Base-by-base conservation (phyloP, 2,888 invertebrate species). In the Steinernema scapterisci region DNA sequence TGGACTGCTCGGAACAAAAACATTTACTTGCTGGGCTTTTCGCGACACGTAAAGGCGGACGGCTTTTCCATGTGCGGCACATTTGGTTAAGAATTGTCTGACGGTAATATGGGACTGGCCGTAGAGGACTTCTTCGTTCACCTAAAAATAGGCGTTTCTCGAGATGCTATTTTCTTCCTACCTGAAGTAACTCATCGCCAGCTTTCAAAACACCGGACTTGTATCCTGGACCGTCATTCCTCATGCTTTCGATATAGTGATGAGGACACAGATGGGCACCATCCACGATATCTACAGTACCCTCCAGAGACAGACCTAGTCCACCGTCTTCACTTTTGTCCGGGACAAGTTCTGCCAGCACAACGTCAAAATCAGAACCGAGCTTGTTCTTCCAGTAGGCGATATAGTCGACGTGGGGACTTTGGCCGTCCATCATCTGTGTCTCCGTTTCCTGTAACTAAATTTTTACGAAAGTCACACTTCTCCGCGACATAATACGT, bases 211-310 rank as follows among this genome's bases (percentile, higher is more conserved):
- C 92, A 5, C 92, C 93, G 87, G 95, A 95, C 81, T 93, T 92
- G 5, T 97, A 97, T 1, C 99, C 97, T 0, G 99, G 97, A 0
- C 99, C 97, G 89, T 97, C 95, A n/a, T 94, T 93, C 84, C 97
- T 90, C 85, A 99, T 95, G 46, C 80, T 78, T 82, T 97, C 92
- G 87, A 99, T 97, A 89, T 97, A 97, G 90, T 97, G 99, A 89
- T 99, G 99, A 1, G 99, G 97, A 76, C 97, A 91, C 54, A 97
- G 95, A 90, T 99, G 97, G 75, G 94, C 92, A 25, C 97, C 97
- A 83, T 94, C 93, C 89, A 97, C 97, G 73, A 99, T 96, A 88
- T 99, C 99, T 43, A 88, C 97, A 0, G 99, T 99, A 72, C 99
- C 86, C 76, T 86, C 97, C 85, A 99, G 96, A 45, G 97, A 97